phyloP scores from a whole-genome alignment of 2,888 invertebrate genomes.

The Julus scandinavius region DNA sequence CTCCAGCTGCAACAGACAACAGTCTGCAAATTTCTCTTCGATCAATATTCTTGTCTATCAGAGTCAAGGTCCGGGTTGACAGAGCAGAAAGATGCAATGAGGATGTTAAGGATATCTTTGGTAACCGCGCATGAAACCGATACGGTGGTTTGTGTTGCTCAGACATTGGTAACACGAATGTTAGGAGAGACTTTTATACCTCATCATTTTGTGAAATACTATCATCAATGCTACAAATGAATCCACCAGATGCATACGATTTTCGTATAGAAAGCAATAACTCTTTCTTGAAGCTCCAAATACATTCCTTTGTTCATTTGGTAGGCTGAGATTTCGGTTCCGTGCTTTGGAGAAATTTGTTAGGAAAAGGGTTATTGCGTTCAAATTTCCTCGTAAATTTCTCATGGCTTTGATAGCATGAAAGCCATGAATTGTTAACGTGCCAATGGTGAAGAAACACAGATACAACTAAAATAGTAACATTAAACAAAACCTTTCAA shows the following conservation, averaged over 20 bases:
- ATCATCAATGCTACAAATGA: background rate
- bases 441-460: no score
- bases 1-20: background rate
- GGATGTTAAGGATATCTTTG: background rate
- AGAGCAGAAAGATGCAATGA: background rate
- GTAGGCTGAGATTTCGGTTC: no score
- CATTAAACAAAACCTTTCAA: no score
- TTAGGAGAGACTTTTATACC: background rate
- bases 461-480: no score
- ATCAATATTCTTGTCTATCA: background rate
- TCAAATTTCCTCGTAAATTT: no score
- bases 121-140: background rate
- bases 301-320: no score
- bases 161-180: background rate
- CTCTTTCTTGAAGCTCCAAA: background rate
- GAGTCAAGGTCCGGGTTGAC: background rate
- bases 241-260: background rate
- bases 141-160: background rate
- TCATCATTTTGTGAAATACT: background rate
- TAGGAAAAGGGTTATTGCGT: no score
- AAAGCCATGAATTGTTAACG: no score
- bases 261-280: background rate
- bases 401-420: no score
- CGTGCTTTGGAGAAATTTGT: no score
- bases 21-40: background rate